These are phyloP conservation scores for Embidobia sp. DNA, from an alignment of 2,888 invertebrate species.

Conservation along the genomic window DNA sequence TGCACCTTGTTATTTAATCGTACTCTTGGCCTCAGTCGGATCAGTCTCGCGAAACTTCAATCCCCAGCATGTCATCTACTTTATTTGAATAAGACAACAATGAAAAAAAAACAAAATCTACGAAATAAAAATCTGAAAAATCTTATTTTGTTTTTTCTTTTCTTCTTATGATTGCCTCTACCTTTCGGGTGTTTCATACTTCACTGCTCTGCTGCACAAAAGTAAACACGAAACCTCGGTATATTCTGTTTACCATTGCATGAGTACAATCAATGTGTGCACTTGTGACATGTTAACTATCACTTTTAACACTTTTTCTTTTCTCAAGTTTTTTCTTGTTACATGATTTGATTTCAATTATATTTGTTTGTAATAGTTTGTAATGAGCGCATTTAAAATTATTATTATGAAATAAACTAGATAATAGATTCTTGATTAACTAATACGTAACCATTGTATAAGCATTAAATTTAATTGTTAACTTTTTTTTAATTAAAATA, in stretches of 20 bases:
- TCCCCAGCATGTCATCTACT: slow-evolving; percentile 53
- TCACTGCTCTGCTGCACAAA: slow-evolving; percentile 52
- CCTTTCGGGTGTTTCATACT: slow-evolving; percentile 44
- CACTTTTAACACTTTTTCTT: slow-evolving; percentile 49
- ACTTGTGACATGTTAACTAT: slow-evolving; percentile 47
- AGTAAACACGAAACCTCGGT: slow-evolving; percentile 33
- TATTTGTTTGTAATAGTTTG: too few relatives aligned
- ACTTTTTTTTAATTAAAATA: too few relatives aligned
- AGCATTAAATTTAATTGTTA: too few relatives aligned
- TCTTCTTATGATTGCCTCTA: slow-evolving; percentile 47
- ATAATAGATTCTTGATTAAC: too few relatives aligned
- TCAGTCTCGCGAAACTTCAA: slow-evolving; percentile 56
- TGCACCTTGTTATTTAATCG: slow-evolving; percentile 34
- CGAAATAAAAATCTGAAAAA: slow-evolving; percentile 63
- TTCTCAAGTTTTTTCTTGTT: slow-evolving; percentile 3
- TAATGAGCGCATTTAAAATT: too few relatives aligned
- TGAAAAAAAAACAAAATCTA: slow-evolving; percentile 44
- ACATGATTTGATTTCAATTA: slow-evolving; percentile 6
- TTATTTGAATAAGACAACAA: slow-evolving; percentile 50
- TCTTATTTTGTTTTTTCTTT: slow-evolving; percentile 43
- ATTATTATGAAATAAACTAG: too few relatives aligned
- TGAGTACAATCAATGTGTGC: slow-evolving; percentile 48
- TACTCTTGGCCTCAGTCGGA: slow-evolving; percentile 62
- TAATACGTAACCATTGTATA: too few relatives aligned
- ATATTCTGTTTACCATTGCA: slow-evolving; percentile 45